Evolutionary conservation across 2,888 invertebrate genomes (phyloP), one percentile per base, ranked within the genome.

Genomic region (Torymus texanus): DNA sequence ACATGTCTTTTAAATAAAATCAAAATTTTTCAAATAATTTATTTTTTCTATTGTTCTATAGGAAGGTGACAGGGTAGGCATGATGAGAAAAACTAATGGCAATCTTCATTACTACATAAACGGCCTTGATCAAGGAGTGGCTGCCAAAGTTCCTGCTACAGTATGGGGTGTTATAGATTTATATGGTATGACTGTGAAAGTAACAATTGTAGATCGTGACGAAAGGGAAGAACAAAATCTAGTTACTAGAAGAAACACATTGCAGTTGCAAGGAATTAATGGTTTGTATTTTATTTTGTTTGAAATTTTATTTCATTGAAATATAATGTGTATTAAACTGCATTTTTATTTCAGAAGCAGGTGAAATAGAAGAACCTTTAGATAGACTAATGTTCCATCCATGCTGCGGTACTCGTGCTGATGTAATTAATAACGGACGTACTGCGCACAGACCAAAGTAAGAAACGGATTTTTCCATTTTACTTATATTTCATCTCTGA

Each of bases 91-190:
- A 89, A 91, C 93, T 2, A 95, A 94, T 87, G 96, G 97, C 0
- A 95, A 95, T 88, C 92, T 98, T 56, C 97, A 98, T 89, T 98
- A 97, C 89, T 97, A 95, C 88, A 97, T 98, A 84, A 98, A 98
- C 86, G 97, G 97, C 0, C 91, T 96, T 79, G 97, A 97, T 90
- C 97, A 98, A 90, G 98, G 98, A 0, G 93, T 97, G 18, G 98
- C 98, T 0, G 94, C 95, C 53, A 93, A 95, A 85, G 95, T 97
- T 0, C 95, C 96, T 0, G 91, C 93, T 51, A 94, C 94, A 62
- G 94, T 97, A 2, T 98, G 97, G 97, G 98, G 97, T 5, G 98
- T 98, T 50, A 95, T 98, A 56, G 98, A 98, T 91, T 92, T 98
- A 2, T 98, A 98, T 87, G 98, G 97, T 41, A 97, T 97, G 96